Conservation (phyloP, 2,113 vertebrate genomes). For the Antechinus flavipes region DNA sequence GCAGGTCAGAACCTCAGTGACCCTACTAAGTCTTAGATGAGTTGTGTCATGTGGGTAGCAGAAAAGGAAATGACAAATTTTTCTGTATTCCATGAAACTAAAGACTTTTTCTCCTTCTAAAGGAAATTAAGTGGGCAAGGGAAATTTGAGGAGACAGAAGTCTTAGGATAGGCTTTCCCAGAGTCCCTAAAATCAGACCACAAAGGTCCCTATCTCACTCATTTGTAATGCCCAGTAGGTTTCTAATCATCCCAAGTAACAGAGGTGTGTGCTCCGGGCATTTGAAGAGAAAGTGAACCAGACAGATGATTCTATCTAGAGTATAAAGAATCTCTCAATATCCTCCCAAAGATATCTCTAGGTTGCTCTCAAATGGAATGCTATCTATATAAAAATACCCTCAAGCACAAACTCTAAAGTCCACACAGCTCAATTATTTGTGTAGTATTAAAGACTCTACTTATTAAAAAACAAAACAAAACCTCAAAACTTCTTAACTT, state of each 20-base stretch:
- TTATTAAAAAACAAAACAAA: not conserved
- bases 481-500: conserved; percentile 38
- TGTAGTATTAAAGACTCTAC: not conserved
- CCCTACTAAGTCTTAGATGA: not conserved
- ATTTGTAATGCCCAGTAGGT: not conserved
- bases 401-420: not conserved
- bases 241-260: not conserved
- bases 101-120: not conserved
- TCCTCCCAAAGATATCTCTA: not conserved
- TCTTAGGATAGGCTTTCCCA: not conserved
- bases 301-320: not conserved
- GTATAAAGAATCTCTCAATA: not conserved
- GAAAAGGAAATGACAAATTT: not conserved
- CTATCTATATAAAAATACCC: not conserved
- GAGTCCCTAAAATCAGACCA: not conserved
- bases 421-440: not conserved
- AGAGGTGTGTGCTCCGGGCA: not conserved
- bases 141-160: not conserved
- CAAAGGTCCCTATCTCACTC: not conserved
- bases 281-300: not conserved
- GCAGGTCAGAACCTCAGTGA: not conserved
- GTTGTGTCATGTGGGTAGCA: not conserved
- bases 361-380: not conserved
- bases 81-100: not conserved
- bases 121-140: not conserved